Evolutionary conservation across 1,140 invertebrate genomes (phyloP).

Genomic region (Drosophila serrata): DNA sequence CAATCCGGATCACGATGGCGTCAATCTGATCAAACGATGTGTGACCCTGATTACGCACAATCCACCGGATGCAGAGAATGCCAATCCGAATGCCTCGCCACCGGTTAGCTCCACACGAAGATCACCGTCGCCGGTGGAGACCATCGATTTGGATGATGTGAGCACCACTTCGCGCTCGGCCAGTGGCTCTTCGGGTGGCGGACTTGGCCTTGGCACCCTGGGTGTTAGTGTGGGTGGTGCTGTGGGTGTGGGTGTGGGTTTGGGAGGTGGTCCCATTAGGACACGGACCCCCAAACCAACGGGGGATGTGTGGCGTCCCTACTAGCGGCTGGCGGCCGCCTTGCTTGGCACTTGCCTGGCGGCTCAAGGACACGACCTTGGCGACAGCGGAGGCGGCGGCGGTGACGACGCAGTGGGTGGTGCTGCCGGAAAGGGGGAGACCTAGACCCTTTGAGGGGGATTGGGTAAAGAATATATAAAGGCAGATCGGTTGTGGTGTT

Average conservation of each 20-base stretch:
- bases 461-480: neutral
- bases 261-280: constrained; percentile 69
- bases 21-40: constrained; percentile 78
- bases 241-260: neutral
- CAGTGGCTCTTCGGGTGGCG: constrained; percentile 47
- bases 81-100: constrained; percentile 81
- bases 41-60: constrained; percentile 82
- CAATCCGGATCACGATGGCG: constrained; percentile 51
- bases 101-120: constrained; percentile 80
- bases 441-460: neutral
- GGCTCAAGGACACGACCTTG: constrained; percentile 35
- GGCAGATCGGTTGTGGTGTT: constrained; percentile 22
- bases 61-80: constrained; percentile 74
- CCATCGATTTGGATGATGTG: constrained; percentile 80
- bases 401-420: neutral
- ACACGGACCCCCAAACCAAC: constrained; percentile 79
- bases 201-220: neutral
- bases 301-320: constrained; percentile 84
- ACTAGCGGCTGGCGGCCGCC: constrained; percentile 84
- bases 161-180: constrained; percentile 78
- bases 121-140: constrained; percentile 80
- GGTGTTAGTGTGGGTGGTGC: constrained; percentile 15
- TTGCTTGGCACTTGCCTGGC: constrained; percentile 75
- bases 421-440: neutral
- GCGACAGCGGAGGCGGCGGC: neutral